Percentiles rank a stretch among this genome's conserved stretches.
These are phyloP conservation scores for Streblospio benedicti DNA, from an alignment of 1,140 invertebrate genomes.

Conservation along the genomic window DNA sequence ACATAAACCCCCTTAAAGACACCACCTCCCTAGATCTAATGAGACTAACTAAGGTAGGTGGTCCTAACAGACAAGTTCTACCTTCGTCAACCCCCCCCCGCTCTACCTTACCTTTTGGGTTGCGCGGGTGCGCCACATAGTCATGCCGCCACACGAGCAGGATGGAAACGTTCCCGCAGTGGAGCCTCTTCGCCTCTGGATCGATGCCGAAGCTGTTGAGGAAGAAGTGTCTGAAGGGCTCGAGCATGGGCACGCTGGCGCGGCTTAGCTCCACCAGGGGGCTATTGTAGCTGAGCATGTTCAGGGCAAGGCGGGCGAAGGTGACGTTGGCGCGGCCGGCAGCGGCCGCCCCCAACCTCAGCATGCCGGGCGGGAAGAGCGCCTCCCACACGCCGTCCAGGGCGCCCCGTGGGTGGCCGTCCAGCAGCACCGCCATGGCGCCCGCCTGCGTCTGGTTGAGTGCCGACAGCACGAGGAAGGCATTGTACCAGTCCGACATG, in stretches of 20 bases:
- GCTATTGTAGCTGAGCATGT: slow-evolving; percentile 35
- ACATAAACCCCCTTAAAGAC: no score
- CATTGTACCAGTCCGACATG: slow-evolving; percentile 39
- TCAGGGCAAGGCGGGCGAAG: no score
- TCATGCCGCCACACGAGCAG: slow-evolving; percentile 36
- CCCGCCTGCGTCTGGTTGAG: slow-evolving; percentile 25
- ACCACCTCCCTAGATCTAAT: no score
- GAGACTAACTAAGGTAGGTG: no score
- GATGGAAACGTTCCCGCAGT: slow-evolving; percentile 28
- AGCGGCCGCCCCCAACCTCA: slow-evolving; percentile 7
- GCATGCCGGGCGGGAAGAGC: no score
- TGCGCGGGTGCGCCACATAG: slow-evolving; percentile 36
- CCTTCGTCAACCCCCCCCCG: no score
- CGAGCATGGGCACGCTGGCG: slow-evolving; percentile 26
- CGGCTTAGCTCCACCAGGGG: slow-evolving; percentile 27
- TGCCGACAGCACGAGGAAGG: slow-evolving; percentile 33
- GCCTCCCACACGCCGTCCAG: slow-evolving; percentile 33
- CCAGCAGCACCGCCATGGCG: slow-evolving; percentile 30
- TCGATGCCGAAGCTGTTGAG: slow-evolving; percentile 15
- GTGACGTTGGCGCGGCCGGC: slow-evolving; percentile 17
- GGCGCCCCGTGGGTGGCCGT: slow-evolving; percentile 32
- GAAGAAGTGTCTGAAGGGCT: slow-evolving; percentile 37
- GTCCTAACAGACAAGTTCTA: no score
- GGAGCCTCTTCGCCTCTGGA: slow-evolving; percentile 14
- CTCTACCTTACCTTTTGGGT: slow-evolving; percentile 31